Conservation (phyloP, 92 coral and sea anemone species). For the Hydrozoanthus gracilis region DNA sequence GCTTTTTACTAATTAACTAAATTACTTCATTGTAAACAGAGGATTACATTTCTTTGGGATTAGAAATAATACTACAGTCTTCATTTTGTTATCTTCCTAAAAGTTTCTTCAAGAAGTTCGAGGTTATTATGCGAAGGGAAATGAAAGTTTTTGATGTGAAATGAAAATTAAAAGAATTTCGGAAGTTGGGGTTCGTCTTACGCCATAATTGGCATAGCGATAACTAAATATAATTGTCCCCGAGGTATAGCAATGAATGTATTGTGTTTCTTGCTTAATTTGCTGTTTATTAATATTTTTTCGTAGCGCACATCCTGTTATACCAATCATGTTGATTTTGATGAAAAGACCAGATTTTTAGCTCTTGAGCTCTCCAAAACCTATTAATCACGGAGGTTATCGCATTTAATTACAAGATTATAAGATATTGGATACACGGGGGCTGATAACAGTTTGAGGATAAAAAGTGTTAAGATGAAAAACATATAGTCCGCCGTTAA, state of each 20-base stretch:
- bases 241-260: not conserved
- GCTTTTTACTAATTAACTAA: not conserved
- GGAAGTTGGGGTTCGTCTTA: not conserved
- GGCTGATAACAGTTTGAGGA: too few relatives aligned
- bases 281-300: too few relatives aligned
- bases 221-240: not conserved
- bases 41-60: not conserved
- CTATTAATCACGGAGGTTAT: too few relatives aligned
- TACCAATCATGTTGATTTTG: too few relatives aligned
- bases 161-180: not conserved
- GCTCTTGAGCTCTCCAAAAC: too few relatives aligned
- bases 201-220: not conserved
- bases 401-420: too few relatives aligned
- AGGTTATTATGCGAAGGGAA: not conserved
- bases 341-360: too few relatives aligned
- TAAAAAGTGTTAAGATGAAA: too few relatives aligned
- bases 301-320: too few relatives aligned
- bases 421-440: too few relatives aligned
- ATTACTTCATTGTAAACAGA: not conserved
- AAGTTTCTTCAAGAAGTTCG: not conserved
- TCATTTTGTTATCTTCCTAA: not conserved
- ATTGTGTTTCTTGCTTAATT: not conserved
- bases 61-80: not conserved
- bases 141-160: not conserved
- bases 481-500: too few relatives aligned